Evolutionary conservation across 64 coral and sea anemone genomes (phyloP).

Genomic region (Montipora cactus): DNA sequence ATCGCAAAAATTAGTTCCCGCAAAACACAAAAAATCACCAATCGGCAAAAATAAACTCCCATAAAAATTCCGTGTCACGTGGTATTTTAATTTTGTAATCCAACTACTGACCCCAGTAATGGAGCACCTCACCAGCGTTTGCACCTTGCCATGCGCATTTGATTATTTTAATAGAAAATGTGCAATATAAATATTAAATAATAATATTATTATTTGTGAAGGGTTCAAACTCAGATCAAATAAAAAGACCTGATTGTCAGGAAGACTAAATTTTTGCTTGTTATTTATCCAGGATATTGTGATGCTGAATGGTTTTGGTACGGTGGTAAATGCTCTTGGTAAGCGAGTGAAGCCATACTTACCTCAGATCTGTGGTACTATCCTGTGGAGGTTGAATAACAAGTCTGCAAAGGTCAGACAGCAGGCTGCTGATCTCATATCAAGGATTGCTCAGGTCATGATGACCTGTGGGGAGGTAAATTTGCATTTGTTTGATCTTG

Average conservation of each 20-base stretch:
- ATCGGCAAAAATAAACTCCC: no score
- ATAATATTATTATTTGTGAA: no score
- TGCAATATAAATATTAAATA: no score
- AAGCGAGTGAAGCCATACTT: constrained; percentile 97
- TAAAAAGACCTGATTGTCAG: background rate
- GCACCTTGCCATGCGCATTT: no score
- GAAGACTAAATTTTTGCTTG: background rate
- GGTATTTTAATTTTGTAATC: no score
- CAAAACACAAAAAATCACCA: no score
- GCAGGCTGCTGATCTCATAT: constrained; percentile 98
- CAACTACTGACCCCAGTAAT: no score
- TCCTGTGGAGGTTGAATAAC: constrained; percentile 98
- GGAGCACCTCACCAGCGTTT: no score
- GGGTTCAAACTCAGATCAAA: no score
- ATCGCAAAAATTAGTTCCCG: no score
- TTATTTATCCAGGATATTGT: constrained; percentile 85
- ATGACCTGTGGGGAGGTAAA: constrained; percentile 99
- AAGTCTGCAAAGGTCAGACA: constrained; percentile 99
- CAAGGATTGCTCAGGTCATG: constrained; percentile 99
- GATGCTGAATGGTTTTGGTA: constrained; percentile 99
- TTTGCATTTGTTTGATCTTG: background rate
- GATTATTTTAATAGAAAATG: no score
- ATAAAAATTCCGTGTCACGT: no score
- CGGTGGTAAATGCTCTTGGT: constrained; percentile 96
- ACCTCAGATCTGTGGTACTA: constrained; percentile 99